Conservation (phyloP, 2,888 invertebrate genomes). For the Latrodectus elegans region DNA sequence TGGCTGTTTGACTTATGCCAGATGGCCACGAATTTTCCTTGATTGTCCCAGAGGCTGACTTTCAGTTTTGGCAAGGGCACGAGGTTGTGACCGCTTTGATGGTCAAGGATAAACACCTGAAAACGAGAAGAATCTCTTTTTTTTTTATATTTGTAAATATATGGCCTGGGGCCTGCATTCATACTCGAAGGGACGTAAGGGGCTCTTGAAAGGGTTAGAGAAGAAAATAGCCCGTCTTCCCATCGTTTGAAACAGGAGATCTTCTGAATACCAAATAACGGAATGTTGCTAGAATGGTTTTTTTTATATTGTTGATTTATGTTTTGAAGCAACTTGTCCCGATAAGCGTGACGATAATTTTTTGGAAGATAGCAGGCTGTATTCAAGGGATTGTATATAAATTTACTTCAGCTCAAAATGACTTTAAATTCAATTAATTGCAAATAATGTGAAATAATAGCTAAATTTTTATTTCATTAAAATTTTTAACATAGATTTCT, state of each 20-base stretch:
- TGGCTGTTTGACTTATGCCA: not conserved
- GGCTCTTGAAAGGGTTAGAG: not conserved
- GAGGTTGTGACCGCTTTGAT: not conserved
- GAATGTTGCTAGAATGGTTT: not conserved
- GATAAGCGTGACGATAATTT: not conserved
- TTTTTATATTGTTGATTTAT: not conserved
- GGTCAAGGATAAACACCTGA: not conserved
- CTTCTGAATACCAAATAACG: constrained; percentile 3
- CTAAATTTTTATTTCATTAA: too few species aligned
- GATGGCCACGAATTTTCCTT: not conserved
- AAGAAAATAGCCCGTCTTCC: not conserved
- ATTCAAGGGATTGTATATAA: too few species aligned
- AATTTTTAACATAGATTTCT: too few species aligned
- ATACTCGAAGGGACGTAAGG: not conserved
- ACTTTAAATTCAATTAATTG: too few species aligned
- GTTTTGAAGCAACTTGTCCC: not conserved
- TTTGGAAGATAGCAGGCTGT: too few species aligned
- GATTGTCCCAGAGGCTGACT: not conserved
- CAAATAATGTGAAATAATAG: too few species aligned
- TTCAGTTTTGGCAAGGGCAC: not conserved
- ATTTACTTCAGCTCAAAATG: too few species aligned
- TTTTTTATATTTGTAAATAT: not conserved
- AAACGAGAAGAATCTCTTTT: not conserved
- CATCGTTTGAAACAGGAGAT: not conserved
- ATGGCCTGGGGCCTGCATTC: not conserved